phyloP scores from a whole-genome alignment of 1,140 invertebrate genomes.

The Lutraria rhynchaena region DNA sequence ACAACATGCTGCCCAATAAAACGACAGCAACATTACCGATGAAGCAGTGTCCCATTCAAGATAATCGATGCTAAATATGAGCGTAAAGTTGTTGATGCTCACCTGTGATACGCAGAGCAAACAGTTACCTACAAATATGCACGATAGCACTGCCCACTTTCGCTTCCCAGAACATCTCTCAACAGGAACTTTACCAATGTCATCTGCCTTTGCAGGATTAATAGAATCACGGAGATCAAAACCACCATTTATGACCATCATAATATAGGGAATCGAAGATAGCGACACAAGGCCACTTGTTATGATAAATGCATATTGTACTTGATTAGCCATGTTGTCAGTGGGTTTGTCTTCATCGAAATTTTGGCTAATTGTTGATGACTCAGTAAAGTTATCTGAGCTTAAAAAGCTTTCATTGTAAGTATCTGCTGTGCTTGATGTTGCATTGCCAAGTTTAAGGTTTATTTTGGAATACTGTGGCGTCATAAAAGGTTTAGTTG shows the following conservation, averaged over 20 bases:
- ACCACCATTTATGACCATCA: slow-evolving; percentile 15
- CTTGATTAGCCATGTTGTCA: too few relatives aligned
- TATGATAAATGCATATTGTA: slow-evolving; percentile 45
- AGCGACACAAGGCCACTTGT: slow-evolving; percentile 16
- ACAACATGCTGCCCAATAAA: slow-evolving; percentile 69
- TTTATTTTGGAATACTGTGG: too few relatives aligned
- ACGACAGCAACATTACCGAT: slow-evolving; percentile 62
- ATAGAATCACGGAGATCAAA: slow-evolving; percentile 33
- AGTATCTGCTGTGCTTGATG: too few relatives aligned
- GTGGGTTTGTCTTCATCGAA: too few relatives aligned
- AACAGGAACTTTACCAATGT: too few relatives aligned
- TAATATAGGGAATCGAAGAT: too few relatives aligned
- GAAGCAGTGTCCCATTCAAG: slow-evolving; percentile 66
- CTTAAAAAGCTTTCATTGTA: too few relatives aligned
- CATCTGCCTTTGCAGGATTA: too few relatives aligned
- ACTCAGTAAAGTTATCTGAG: too few relatives aligned
- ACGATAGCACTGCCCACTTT: slow-evolving; percentile 51
- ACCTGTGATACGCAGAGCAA: slow-evolving; percentile 63
- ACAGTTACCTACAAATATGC: slow-evolving; percentile 56
- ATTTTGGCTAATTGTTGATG: too few relatives aligned
- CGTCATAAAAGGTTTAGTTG: slow-evolving; percentile 50
- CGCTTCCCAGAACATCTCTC: slow-evolving; percentile 26
- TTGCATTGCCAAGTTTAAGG: too few relatives aligned
- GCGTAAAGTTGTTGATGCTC: slow-evolving; percentile 63
- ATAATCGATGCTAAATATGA: slow-evolving; percentile 63